Evolutionary conservation across 2,888 invertebrate species (phyloP).

Genomic region (Brachylomia viminalis): DNA sequence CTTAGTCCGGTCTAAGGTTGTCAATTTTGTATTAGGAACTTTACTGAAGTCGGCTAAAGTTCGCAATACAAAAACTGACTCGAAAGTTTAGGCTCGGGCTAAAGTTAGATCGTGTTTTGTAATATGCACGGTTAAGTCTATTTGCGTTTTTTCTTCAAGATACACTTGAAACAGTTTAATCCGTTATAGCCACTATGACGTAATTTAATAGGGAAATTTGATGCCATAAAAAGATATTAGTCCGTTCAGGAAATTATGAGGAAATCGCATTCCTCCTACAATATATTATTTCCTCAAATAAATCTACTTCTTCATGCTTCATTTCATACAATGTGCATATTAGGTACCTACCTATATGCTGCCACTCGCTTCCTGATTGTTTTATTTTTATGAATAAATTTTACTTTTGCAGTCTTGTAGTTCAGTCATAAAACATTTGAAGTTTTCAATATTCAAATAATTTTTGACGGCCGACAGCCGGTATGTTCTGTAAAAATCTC

Average conservation of each 20-base stretch:
- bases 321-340: background rate
- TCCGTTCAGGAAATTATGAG: constrained; percentile 45
- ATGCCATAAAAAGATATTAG: constrained; percentile 38
- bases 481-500: background rate
- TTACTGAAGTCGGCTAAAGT: too few relatives aligned
- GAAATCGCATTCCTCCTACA: constrained; percentile 37
- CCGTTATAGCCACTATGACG: background rate
- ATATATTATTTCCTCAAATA: constrained; percentile 33
- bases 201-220: constrained; percentile 28
- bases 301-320: constrained; percentile 30
- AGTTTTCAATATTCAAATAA: too few relatives aligned
- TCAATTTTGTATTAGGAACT: too few relatives aligned
- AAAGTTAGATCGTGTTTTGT: too few relatives aligned
- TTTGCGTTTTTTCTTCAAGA: background rate
- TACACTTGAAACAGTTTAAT: background rate
- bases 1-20: too few relatives aligned
- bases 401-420: too few relatives aligned
- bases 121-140: too few relatives aligned
- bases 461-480: background rate
- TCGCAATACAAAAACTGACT: too few relatives aligned
- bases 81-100: too few relatives aligned
- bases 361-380: background rate
- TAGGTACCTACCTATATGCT: too few relatives aligned
- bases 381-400: too few relatives aligned
- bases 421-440: background rate